phyloP scores from a whole-genome alignment of 2,888 invertebrate species.

The Hyles lineata region DNA sequence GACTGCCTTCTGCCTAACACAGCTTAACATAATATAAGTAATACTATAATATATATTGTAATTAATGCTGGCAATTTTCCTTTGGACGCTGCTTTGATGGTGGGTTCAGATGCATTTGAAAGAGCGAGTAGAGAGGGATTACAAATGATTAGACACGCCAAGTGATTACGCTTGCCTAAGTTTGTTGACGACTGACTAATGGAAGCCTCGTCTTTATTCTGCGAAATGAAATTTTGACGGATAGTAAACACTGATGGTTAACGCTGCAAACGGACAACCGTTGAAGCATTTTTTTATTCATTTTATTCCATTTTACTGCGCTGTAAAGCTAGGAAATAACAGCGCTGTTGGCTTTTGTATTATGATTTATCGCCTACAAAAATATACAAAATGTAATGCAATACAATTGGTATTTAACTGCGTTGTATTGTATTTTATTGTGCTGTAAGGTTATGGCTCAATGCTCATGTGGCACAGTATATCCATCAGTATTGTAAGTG shows the following conservation, averaged over 20 bases:
- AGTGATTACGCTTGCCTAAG: conserved; percentile 35
- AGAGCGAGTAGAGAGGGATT: conserved; percentile 86
- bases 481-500: neutral
- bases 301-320: neutral
- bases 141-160: conserved; percentile 77
- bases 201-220: conserved; percentile 11
- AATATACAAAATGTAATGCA: neutral
- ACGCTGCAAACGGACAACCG: neutral
- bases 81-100: conserved; percentile 84
- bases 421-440: no score
- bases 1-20: conserved; percentile 14
- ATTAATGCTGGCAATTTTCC: conserved; percentile 60
- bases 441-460: no score
- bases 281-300: neutral
- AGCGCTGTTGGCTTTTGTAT: no score
- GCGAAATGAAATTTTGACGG: neutral
- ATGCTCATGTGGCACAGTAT: neutral
- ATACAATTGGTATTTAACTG: neutral
- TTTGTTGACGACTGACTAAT: conserved; percentile 30
- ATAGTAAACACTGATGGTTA: neutral
- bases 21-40: conserved; percentile 6
- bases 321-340: neutral
- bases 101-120: conserved; percentile 85
- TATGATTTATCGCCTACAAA: no score
- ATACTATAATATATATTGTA: conserved; percentile 29